Conservation (phyloP, 2,888 invertebrate species). For the Eilema griseolum region DNA sequence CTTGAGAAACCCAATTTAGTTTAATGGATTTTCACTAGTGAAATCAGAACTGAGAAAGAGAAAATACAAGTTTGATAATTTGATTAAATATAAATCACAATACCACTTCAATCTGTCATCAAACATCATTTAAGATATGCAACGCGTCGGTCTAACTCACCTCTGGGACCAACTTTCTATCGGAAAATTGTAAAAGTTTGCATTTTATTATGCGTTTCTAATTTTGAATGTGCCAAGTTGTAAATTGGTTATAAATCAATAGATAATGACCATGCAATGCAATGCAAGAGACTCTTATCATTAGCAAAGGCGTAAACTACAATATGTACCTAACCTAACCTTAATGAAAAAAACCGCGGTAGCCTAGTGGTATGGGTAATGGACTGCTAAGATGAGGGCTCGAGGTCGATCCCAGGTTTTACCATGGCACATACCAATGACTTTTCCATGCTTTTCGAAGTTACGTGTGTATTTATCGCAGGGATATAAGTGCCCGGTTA, state of each 20-base stretch:
- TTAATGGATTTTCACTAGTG: not conserved
- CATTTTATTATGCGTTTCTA: conserved; percentile 27
- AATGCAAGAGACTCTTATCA: not conserved
- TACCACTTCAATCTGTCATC: not conserved
- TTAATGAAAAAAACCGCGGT: too few species aligned
- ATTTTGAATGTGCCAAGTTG: not conserved
- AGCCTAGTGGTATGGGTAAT: too few species aligned
- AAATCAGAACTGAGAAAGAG: not conserved
- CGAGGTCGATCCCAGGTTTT: too few species aligned
- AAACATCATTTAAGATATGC: conserved; percentile 2
- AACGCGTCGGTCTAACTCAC: not conserved
- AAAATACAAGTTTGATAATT: not conserved
- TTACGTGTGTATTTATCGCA: too few species aligned
- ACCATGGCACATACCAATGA: too few species aligned
- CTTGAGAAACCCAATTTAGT: not conserved
- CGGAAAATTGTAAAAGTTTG: conserved; percentile 19
- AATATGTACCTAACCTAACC: too few species aligned
- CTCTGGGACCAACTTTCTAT: conserved; percentile 25
- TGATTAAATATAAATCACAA: conserved; percentile 1
- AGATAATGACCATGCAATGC: not conserved
- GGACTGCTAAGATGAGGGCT: too few species aligned
- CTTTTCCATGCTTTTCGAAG: too few species aligned
- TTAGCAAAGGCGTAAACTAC: not conserved
- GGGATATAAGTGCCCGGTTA: too few species aligned
- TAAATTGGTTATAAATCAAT: not conserved